phyloP scores from a whole-genome alignment of 30 jellyfish, hydroid and myxozoan genomes.

The Nemopilema nomurai region DNA sequence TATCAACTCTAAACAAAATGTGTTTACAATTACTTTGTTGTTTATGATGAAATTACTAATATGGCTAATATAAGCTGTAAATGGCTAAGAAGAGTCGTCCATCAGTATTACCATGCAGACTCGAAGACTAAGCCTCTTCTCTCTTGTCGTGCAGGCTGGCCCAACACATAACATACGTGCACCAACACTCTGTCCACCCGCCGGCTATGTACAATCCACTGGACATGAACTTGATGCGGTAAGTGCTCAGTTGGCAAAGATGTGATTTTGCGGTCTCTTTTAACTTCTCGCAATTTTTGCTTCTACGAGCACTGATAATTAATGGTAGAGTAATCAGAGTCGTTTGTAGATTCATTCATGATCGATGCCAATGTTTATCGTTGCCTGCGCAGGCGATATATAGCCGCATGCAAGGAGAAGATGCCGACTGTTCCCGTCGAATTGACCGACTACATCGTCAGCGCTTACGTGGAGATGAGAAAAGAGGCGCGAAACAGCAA shows the following conservation, averaged over 20 bases:
- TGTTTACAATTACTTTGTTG: no score
- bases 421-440: conserved; percentile 91
- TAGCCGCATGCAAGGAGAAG: conserved; percentile 93
- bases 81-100: not conserved
- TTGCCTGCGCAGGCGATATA: conserved; percentile 71
- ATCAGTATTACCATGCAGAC: not conserved
- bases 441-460: conserved; percentile 93
- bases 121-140: not conserved
- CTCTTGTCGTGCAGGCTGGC: conserved; percentile 71
- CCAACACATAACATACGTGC: conserved; percentile 96
- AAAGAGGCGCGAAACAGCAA: conserved; percentile 96
- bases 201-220: conserved; percentile 89
- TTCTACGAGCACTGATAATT: no score
- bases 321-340: not conserved
- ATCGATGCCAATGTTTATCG: no score
- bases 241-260: not conserved
- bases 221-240: conserved; percentile 96
- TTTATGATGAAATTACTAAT: no score
- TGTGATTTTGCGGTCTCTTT: not conserved
- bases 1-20: no score
- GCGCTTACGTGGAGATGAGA: conserved; percentile 99
- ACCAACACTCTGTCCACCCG: conserved; percentile 94
- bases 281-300: no score
- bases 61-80: no score
- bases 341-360: no score